Percentiles rank a stretch among this genome's conserved stretches.
Conservation (phyloP, 2,888 invertebrate species). For the Diarsia mendica region DNA sequence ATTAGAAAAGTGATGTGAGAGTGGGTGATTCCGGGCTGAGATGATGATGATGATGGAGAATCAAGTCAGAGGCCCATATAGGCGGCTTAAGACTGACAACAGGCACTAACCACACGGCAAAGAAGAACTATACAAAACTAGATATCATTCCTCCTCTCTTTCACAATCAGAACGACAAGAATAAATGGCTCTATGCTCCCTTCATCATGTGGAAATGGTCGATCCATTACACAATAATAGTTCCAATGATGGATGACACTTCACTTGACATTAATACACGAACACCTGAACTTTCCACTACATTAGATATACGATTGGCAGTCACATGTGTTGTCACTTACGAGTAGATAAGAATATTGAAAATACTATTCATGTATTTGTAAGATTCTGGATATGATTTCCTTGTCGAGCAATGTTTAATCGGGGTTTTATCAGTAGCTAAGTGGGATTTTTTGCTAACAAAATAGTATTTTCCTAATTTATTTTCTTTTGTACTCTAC, state of each 20-base stretch:
- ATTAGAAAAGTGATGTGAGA: too few relatives aligned
- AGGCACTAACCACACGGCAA: too few relatives aligned
- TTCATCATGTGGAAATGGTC: constrained; percentile 3
- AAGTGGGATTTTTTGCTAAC: too few relatives aligned
- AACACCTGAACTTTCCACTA: constrained; percentile 9
- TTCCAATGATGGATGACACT: constrained; percentile 23
- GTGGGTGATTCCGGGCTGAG: too few relatives aligned
- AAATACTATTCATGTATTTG: background rate
- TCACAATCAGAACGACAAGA: background rate
- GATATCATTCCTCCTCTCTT: background rate
- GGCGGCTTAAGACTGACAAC: too few relatives aligned
- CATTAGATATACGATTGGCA: constrained; percentile 1
- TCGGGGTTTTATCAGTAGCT: too few relatives aligned
- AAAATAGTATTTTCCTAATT: too few relatives aligned
- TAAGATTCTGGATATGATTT: too few relatives aligned
- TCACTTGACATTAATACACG: background rate
- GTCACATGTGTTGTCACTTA: background rate
- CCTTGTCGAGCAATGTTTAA: too few relatives aligned
- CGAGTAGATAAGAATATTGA: background rate
- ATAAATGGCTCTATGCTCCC: background rate
- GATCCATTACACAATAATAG: constrained; percentile 22
- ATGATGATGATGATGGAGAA: too few relatives aligned
- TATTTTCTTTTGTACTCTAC: too few relatives aligned
- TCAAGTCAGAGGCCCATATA: too few relatives aligned
- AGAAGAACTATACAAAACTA: background rate